A percentile compares a stretch with the other conserved stretches of the same genome.
phyloP scores from a whole-genome alignment of 2,113 vertebrate species.

The Melospiza melodia region DNA sequence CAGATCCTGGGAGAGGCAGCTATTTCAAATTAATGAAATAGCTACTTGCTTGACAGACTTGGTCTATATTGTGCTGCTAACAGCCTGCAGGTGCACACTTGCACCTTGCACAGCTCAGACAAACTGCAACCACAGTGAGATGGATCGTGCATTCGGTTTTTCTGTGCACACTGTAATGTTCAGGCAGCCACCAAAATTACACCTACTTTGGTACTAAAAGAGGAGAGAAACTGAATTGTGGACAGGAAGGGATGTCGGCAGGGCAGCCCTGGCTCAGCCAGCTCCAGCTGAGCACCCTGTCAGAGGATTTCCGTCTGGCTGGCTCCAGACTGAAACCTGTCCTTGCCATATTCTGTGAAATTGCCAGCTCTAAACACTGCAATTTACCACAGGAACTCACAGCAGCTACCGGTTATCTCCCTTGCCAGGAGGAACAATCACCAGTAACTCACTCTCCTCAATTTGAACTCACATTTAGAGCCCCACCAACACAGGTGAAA shows the following conservation, averaged over 20 bases:
- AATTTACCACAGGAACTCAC: not conserved
- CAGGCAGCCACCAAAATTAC: not conserved
- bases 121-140: not conserved
- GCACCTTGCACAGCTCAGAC: not conserved
- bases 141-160: accelerated
- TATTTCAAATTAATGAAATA: not conserved
- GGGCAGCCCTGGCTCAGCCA: not conserved
- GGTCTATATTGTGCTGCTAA: not conserved
- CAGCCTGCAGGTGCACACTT: not conserved
- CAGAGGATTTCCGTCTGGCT: not conserved
- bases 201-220: not conserved
- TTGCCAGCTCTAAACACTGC: not conserved
- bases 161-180: accelerated
- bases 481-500: not conserved
- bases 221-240: not conserved
- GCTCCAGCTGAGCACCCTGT: not conserved
- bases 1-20: not conserved
- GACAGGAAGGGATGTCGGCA: not conserved
- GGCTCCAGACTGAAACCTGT: not conserved
- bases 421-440: not conserved
- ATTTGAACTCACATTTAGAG: not conserved
- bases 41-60: not conserved
- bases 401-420: not conserved
- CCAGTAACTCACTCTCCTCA: not conserved
- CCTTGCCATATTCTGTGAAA: not conserved